Conservation (phyloP, 2,113 vertebrate species). For the Megaleporinus macrocephalus region DNA sequence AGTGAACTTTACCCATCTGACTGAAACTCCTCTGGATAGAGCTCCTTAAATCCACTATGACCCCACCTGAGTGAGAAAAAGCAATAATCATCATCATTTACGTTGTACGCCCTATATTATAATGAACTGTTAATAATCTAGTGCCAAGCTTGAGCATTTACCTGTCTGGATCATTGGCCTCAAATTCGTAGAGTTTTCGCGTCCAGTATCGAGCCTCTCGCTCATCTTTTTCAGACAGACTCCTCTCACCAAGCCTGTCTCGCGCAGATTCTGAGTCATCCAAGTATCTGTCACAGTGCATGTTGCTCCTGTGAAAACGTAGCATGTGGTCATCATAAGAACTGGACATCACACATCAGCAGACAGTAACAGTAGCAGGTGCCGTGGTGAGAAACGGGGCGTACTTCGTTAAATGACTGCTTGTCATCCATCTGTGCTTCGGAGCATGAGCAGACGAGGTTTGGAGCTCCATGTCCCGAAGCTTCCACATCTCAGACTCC, state of each 20-base stretch:
- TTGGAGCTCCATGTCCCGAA: constrained; percentile 87
- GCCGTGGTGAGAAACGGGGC: background rate
- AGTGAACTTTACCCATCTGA: constrained; percentile 83
- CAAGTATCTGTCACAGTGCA: constrained; percentile 91
- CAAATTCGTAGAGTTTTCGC: constrained; percentile 91
- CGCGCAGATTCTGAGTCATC: constrained; percentile 74
- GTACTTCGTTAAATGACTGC: constrained; percentile 56
- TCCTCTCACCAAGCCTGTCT: constrained; percentile 69
- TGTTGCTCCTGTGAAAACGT: constrained; percentile 75
- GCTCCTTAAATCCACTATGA: constrained; percentile 97
- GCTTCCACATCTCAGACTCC: constrained; percentile 98
- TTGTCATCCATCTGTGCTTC: constrained; percentile 72
- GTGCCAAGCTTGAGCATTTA: constrained; percentile 55
- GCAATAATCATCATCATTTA: too few species aligned
- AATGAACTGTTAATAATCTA: background rate
- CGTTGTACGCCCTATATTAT: too few species aligned
- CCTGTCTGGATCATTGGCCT: constrained; percentile 94
- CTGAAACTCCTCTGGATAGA: constrained; percentile 95
- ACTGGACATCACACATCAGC: background rate
- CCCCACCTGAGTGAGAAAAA: constrained; percentile 81
- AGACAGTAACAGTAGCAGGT: constrained; percentile 39
- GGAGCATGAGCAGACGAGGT: constrained; percentile 69
- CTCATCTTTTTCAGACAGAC: constrained; percentile 80
- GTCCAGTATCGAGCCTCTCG: constrained; percentile 89
- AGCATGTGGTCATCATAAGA: constrained; percentile 9